Conservation (phyloP, 2,797 vertebrate species). For the Pygocentrus nattereri region DNA sequence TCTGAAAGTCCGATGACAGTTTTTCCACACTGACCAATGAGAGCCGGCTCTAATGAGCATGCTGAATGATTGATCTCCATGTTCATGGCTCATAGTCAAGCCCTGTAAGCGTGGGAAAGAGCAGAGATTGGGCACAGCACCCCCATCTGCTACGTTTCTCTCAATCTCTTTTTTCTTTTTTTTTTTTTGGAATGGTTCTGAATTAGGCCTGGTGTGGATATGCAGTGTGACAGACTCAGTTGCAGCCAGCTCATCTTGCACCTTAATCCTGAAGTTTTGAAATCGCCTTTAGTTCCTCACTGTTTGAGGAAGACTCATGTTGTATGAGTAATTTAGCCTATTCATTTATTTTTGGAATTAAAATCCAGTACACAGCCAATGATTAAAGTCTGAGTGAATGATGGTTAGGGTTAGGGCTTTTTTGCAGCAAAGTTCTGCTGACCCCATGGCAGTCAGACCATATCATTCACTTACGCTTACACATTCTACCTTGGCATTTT, state of each 20-base stretch:
- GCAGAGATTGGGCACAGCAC: background rate
- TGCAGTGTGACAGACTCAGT: background rate
- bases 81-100: constrained; percentile 13
- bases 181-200: background rate
- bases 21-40: constrained; percentile 23
- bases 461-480: too few relatives aligned
- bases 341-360: background rate
- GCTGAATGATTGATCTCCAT: constrained; percentile 16
- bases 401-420: too few relatives aligned
- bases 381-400: background rate
- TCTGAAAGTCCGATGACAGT: background rate
- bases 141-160: background rate
- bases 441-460: too few relatives aligned
- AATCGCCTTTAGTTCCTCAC: background rate
- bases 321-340: too few relatives aligned
- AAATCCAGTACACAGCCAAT: background rate
- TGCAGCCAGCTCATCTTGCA: background rate
- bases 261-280: background rate
- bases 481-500: too few relatives aligned
- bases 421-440: too few relatives aligned
- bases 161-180: too few relatives aligned
- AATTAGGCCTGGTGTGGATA: background rate
- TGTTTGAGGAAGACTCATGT: background rate
- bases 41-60: background rate
- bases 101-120: constrained; percentile 40